phyloP scores from a whole-genome alignment of 92 coral and sea anemone genomes.

The Pocillopora grandis region DNA sequence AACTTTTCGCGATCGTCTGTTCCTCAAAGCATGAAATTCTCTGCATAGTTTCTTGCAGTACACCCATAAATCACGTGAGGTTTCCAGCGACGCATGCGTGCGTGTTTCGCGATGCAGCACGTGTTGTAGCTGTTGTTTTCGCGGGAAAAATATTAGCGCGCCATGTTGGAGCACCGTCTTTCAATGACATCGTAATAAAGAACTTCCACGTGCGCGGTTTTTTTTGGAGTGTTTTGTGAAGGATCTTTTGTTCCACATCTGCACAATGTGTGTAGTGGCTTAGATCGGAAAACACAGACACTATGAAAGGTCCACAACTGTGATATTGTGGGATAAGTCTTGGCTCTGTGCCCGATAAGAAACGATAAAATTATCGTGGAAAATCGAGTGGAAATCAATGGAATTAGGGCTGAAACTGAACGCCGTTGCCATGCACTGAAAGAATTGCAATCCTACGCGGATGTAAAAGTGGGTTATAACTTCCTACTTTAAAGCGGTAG shows the following conservation, averaged over 20 bases:
- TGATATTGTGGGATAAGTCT: constrained; percentile 31
- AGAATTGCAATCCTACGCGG: constrained; percentile 39
- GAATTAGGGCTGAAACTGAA: neutral
- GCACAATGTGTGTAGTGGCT: constrained; percentile 46
- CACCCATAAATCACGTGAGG: constrained; percentile 77
- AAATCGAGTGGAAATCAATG: constrained; percentile 9
- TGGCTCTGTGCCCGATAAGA: constrained; percentile 33
- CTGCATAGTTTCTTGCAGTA: constrained; percentile 59
- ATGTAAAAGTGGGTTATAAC: constrained; percentile 13
- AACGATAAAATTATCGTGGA: constrained; percentile 28
- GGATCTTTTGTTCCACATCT: constrained; percentile 57
- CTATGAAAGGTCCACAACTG: constrained; percentile 25
- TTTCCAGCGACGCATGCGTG: constrained; percentile 55
- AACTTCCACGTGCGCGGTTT: constrained; percentile 60
- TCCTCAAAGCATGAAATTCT: constrained; percentile 56
- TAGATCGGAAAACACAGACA: constrained; percentile 32
- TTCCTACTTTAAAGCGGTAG: constrained; percentile 24
- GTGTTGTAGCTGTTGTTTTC: constrained; percentile 64
- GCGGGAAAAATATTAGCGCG: constrained; percentile 66
- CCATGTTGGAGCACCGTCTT: constrained; percentile 53
- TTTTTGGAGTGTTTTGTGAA: constrained; percentile 29
- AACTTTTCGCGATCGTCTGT: constrained; percentile 27
- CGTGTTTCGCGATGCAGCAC: constrained; percentile 48
- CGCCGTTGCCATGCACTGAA: neutral
- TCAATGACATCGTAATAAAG: constrained; percentile 59